A percentile compares a stretch with the other conserved stretches of the same genome.
phyloP scores from a whole-genome alignment of 2,113 vertebrate genomes.

The Mormoops blainvillei region DNA sequence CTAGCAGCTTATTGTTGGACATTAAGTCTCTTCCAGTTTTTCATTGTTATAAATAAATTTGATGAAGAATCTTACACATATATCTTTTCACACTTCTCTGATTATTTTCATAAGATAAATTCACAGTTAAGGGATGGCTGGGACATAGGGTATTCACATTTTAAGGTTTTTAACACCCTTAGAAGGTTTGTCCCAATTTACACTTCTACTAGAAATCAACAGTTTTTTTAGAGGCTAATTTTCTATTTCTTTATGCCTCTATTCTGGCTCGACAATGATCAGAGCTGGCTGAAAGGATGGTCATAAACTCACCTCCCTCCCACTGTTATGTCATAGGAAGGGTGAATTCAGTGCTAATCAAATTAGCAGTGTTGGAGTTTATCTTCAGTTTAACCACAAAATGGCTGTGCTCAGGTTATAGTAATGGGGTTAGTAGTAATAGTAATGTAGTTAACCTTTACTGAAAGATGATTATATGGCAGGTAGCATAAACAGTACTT shows the following conservation, averaged over 20 bases:
- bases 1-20: slow-evolving; percentile 10
- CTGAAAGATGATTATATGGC: background rate
- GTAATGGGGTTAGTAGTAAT: background rate
- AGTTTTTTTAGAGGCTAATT: slow-evolving; percentile 10
- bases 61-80: slow-evolving; percentile 21
- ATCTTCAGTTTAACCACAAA: background rate
- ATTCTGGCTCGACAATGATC: background rate
- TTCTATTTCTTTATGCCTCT: background rate
- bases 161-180: background rate
- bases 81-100: slow-evolving; percentile 41
- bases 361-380: background rate
- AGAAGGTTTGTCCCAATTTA: slow-evolving; percentile 34
- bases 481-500: background rate
- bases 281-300: background rate
- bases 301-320: background rate
- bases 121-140: slow-evolving; percentile 33
- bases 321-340: background rate
- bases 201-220: background rate
- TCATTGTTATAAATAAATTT: slow-evolving; percentile 38
- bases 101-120: slow-evolving; percentile 48
- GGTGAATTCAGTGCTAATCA: background rate
- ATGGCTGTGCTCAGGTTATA: background rate
- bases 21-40: background rate
- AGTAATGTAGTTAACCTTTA: background rate
- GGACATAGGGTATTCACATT: background rate